phyloP scores from a whole-genome alignment of 2,113 vertebrate species.

The Etia nguti region DNA sequence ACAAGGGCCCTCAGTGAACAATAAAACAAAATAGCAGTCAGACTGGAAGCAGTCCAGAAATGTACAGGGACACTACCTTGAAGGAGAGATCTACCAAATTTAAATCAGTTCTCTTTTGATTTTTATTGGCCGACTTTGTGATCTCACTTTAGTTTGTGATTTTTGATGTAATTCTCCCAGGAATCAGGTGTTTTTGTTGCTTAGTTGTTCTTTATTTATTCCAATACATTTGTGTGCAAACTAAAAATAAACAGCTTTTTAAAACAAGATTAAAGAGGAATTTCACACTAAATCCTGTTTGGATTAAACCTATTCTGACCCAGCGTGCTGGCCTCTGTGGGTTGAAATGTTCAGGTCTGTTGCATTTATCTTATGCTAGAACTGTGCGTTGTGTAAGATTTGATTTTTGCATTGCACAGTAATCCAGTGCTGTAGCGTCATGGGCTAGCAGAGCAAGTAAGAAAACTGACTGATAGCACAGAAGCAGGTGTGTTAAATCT shows the following conservation, averaged over 20 bases:
- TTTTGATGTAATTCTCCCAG: background rate
- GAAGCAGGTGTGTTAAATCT: background rate
- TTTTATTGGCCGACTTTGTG: background rate
- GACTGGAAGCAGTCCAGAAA: background rate
- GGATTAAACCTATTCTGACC: background rate
- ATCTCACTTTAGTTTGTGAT: background rate
- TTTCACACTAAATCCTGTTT: background rate
- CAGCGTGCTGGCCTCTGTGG: background rate
- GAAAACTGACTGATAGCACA: background rate
- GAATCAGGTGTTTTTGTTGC: background rate
- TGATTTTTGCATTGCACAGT: background rate
- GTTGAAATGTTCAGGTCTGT: background rate
- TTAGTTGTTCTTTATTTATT: background rate
- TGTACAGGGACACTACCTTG: background rate
- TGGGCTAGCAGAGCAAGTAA: background rate
- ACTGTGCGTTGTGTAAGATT: background rate
- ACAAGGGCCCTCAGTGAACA: background rate
- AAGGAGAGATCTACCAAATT: background rate
- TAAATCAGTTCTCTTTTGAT: background rate
- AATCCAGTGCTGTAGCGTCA: background rate
- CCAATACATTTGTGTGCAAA: background rate
- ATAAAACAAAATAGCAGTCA: background rate
- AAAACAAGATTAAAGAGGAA: background rate
- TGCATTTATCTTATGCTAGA: background rate
- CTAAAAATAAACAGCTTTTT: background rate